Conservation (phyloP, 2,888 invertebrate genomes). For the Dromius quadrimaculatus region DNA sequence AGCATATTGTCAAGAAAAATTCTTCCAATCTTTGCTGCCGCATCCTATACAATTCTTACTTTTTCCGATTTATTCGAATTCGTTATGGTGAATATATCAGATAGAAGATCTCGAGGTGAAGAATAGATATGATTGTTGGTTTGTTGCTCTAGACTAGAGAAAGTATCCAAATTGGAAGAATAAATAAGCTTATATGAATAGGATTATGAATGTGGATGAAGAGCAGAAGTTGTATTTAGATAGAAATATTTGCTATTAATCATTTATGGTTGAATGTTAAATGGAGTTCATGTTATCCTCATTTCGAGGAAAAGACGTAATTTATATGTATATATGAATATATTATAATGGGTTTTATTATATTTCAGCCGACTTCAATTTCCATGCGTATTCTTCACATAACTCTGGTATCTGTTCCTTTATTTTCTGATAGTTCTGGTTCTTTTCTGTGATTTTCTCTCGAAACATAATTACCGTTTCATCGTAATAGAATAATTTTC, state of each 20-base stretch:
- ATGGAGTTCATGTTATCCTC: too few species aligned
- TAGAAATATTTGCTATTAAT: too few species aligned
- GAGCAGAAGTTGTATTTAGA: too few species aligned
- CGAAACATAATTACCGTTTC: conserved; percentile 52
- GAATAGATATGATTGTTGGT: conserved; percentile 58
- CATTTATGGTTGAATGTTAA: too few species aligned
- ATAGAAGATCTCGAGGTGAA: too few species aligned
- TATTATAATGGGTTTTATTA: background rate
- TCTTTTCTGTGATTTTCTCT: conserved; percentile 53
- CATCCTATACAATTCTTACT: conserved; percentile 60
- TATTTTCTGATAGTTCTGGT: conserved; percentile 36
- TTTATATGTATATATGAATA: too few species aligned
- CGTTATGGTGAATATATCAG: conserved; percentile 57
- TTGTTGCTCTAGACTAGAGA: too few species aligned
- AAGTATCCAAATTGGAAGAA: too few species aligned
- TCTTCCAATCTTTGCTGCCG: conserved; percentile 58
- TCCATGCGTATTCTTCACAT: conserved; percentile 54
- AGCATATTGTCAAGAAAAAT: conserved; percentile 59
- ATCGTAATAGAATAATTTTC: conserved; percentile 55
- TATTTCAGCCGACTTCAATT: conserved; percentile 53
- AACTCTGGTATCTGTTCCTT: conserved; percentile 53
- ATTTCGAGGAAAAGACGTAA: too few species aligned
- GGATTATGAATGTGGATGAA: too few species aligned
- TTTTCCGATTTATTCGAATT: conserved; percentile 59
- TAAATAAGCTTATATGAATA: too few species aligned